A percentile compares a stretch with the other conserved stretches of the same genome.
Conservation (phyloP, 2,888 invertebrate genomes). For the Bellardia bayeri region DNA sequence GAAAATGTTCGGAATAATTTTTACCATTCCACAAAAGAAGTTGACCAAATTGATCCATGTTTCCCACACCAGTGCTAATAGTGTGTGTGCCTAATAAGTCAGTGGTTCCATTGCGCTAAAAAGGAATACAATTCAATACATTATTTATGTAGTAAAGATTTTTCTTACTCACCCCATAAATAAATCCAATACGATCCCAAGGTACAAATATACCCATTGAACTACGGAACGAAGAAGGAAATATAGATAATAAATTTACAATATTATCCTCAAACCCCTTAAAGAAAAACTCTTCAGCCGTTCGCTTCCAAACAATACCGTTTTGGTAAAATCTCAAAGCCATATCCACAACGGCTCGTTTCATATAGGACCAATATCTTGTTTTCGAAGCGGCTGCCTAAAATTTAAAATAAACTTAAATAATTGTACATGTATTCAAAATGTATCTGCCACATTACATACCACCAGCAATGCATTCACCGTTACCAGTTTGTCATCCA, state of each 20-base stretch:
- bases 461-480: slow-evolving; percentile 78
- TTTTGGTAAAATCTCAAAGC: slow-evolving; percentile 86
- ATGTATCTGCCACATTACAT: slow-evolving; percentile 38
- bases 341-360: slow-evolving; percentile 84
- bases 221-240: slow-evolving; percentile 85
- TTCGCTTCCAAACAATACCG: slow-evolving; percentile 86
- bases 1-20: slow-evolving; percentile 85
- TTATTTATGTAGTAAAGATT: not conserved
- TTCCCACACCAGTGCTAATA: slow-evolving; percentile 88
- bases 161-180: slow-evolving; percentile 86
- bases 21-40: slow-evolving; percentile 90
- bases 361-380: slow-evolving; percentile 75
- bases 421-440: not conserved
- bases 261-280: slow-evolving; percentile 91
- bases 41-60: slow-evolving; percentile 88
- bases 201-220: slow-evolving; percentile 84
- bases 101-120: slow-evolving; percentile 90
- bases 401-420: not conserved
- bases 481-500: slow-evolving; percentile 75
- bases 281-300: slow-evolving; percentile 89
- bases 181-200: slow-evolving; percentile 93
- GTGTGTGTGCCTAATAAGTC: slow-evolving; percentile 90
- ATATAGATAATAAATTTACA: slow-evolving; percentile 86
- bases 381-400: slow-evolving; percentile 73
- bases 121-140: not conserved